Conservation (phyloP, 2,113 vertebrate species). For the Saccopteryx bilineata region DNA sequence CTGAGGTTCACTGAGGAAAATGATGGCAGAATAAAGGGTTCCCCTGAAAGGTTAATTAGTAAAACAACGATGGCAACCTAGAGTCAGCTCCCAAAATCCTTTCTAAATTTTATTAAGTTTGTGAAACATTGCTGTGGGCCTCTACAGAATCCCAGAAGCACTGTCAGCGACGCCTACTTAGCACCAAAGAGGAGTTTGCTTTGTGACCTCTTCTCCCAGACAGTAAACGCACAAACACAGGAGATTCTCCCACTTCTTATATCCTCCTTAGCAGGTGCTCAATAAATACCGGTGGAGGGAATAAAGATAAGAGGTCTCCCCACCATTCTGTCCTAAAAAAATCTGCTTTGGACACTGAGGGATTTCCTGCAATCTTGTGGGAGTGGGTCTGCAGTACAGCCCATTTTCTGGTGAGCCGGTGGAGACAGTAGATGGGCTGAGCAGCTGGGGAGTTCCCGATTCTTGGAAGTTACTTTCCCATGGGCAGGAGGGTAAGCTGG, state of each 20-base stretch:
- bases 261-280: neutral
- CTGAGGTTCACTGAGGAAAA: neutral
- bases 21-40: neutral
- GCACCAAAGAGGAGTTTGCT: neutral
- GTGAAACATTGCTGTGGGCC: neutral
- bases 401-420: neutral
- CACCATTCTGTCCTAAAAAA: neutral
- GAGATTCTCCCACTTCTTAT: neutral
- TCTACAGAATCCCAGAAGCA: neutral
- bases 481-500: too few species aligned
- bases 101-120: neutral
- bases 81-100: neutral
- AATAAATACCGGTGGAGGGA: neutral
- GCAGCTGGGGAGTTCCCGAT: neutral
- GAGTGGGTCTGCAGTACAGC: neutral
- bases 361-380: neutral
- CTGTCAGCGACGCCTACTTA: too few species aligned
- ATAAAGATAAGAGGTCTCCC: neutral
- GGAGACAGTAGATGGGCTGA: neutral
- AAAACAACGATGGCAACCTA: neutral
- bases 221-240: neutral
- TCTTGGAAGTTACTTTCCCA: neutral
- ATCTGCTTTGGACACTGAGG: neutral
- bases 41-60: slow-evolving; percentile 29
- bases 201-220: neutral